Evolutionary conservation across 2,113 vertebrate genomes (phyloP).

Genomic region (Clarias batrachus): DNA sequence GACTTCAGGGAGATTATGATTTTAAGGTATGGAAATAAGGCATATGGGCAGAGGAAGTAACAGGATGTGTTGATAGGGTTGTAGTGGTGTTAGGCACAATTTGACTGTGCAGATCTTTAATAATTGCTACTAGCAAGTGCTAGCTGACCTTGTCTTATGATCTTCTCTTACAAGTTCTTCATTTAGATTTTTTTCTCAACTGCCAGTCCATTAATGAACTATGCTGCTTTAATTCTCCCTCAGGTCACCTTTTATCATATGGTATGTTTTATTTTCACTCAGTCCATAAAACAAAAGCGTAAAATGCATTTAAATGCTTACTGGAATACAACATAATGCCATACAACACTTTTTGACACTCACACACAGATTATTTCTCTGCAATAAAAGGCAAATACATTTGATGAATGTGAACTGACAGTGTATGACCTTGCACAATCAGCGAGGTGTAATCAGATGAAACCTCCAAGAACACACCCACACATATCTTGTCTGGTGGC

Average conservation of each 20-base stretch:
- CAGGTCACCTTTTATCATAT: not conserved
- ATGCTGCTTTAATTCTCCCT: not conserved
- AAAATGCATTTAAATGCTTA: conserved; percentile 1
- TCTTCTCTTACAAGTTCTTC: not conserved
- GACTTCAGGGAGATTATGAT: not conserved
- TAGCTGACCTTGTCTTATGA: not conserved
- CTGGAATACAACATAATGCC: not conserved
- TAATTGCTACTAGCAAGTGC: not conserved
- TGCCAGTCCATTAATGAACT: not conserved
- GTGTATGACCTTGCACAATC: conserved; percentile 43
- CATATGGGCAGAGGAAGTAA: not conserved
- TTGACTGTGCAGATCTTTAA: not conserved
- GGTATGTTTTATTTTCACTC: not conserved
- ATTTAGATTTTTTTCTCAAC: not conserved
- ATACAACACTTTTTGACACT: conserved; percentile 20
- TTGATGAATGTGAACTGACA: conserved; percentile 35
- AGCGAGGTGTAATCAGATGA: conserved; percentile 42
- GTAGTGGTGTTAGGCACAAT: not conserved
- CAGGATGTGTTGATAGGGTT: not conserved
- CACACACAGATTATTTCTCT: not conserved
- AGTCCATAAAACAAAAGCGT: not conserved
- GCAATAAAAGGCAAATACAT: not conserved
- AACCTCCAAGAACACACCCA: not conserved
- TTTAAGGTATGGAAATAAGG: not conserved
- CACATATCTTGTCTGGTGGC: conserved; percentile 5